These are phyloP conservation scores for Nothocercus nigrocapillus DNA, from an alignment of 2,113 vertebrate species.

Conservation along the genomic window DNA sequence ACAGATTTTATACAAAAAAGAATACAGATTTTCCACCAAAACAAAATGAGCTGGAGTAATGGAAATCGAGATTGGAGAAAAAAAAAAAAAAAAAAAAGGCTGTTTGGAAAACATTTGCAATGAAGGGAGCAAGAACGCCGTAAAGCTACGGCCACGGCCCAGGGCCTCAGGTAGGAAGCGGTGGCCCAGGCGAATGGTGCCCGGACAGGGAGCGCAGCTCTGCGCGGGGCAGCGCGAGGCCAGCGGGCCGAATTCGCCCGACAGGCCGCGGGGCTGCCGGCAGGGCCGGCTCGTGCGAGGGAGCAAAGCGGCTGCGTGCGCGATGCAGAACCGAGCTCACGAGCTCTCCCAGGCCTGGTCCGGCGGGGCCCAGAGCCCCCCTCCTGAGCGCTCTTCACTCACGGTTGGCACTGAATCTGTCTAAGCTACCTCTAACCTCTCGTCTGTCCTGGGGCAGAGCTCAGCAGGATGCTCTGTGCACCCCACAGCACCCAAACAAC, in stretches of 20 bases:
- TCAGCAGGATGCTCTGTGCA: neutral
- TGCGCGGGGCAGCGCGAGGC: neutral
- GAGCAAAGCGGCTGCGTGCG: neutral
- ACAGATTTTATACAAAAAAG: conserved; percentile 64
- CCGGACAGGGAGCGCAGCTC: rapidly evolving
- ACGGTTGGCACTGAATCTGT: neutral
- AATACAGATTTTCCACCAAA: conserved; percentile 37
- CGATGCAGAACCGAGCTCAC: rapidly evolving
- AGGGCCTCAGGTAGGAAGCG: neutral
- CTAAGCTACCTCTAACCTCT: neutral
- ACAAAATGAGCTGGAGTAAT: neutral
- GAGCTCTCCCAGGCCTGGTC: neutral
- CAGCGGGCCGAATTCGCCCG: neutral
- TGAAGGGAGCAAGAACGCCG: neutral
- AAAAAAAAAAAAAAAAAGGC: neutral
- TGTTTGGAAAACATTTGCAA: neutral
- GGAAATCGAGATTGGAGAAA: neutral
- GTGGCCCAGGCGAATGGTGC: rapidly evolving
- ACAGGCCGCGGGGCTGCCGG: neutral
- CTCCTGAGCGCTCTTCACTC: neutral
- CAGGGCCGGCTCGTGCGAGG: neutral
- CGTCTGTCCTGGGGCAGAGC: neutral
- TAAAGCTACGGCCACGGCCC: rapidly evolving
- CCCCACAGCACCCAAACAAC: rapidly evolving
- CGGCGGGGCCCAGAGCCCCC: rapidly evolving